Percentiles rank a stretch among this genome's conserved stretches.
Conservation (phyloP, 2,113 vertebrate species). For the Rhineura floridana region DNA sequence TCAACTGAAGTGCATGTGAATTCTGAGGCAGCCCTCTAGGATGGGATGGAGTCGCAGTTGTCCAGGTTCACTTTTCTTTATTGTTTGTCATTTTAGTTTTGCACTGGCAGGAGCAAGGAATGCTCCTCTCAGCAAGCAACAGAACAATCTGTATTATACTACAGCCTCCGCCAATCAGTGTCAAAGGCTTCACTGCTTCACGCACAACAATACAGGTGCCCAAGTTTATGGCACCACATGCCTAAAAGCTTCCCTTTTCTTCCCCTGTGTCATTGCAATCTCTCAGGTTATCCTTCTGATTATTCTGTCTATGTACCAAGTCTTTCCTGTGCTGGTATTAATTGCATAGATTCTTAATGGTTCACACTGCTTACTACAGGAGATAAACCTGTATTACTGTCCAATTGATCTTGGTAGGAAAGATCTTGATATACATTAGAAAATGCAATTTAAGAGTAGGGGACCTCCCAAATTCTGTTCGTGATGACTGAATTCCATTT, state of each 20-base stretch:
- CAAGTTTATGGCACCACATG: neutral
- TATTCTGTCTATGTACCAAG: neutral
- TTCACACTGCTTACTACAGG: neutral
- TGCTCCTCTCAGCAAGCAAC: neutral
- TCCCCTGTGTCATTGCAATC: neutral
- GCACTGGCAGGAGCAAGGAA: neutral
- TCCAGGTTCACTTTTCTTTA: neutral
- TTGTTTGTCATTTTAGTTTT: neutral
- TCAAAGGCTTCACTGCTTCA: neutral
- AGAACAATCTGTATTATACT: neutral
- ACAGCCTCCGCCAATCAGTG: neutral
- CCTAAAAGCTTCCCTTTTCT: neutral
- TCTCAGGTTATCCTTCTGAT: neutral
- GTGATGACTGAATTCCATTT: too few species aligned
- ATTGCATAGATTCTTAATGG: neutral
- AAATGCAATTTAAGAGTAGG: too few species aligned
- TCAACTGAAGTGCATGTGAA: neutral
- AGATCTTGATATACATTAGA: neutral
- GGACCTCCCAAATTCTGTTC: too few species aligned
- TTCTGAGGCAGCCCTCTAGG: neutral
- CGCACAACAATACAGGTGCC: neutral
- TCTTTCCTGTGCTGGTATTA: neutral
- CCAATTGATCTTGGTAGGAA: neutral
- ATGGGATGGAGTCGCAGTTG: neutral
- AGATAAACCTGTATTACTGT: neutral